Conservation (phyloP, 1,140 invertebrate genomes). For the Drosophila seguyi region DNA sequence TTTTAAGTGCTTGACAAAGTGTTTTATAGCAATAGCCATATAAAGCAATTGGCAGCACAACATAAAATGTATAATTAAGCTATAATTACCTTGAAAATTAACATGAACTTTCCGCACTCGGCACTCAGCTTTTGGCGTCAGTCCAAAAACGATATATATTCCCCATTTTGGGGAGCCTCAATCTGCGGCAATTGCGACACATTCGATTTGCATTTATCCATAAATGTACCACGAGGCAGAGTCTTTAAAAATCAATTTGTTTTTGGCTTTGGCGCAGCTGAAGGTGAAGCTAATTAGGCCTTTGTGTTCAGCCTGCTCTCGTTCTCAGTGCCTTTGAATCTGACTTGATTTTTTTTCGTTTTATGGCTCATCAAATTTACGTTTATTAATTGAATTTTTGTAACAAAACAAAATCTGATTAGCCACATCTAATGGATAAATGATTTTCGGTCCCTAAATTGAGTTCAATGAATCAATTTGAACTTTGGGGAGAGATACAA, state of each 20-base stretch:
- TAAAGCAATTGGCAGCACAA: constrained; percentile 12
- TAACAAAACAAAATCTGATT: constrained; percentile 47
- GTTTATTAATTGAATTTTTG: constrained; percentile 51
- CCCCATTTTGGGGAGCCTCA: constrained; percentile 21
- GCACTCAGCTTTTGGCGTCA: constrained; percentile 53
- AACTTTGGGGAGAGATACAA: background rate
- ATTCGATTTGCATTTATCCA: constrained; percentile 67
- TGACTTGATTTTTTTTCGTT: constrained; percentile 9
- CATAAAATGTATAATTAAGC: constrained; percentile 63
- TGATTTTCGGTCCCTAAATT: constrained; percentile 14
- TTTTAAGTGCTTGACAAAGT: constrained; percentile 45
- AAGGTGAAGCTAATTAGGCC: constrained; percentile 46
- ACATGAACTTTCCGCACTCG: constrained; percentile 61
- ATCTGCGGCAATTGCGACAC: constrained; percentile 65
- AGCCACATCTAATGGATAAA: constrained; percentile 48
- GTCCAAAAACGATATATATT: constrained; percentile 35
- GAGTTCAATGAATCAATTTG: constrained; percentile 34
- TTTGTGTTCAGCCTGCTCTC: constrained; percentile 14
- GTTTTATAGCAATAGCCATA: constrained; percentile 42
- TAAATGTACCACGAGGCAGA: constrained; percentile 29
- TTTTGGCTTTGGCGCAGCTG: constrained; percentile 20
- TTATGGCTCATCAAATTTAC: constrained; percentile 63
- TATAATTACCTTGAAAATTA: constrained; percentile 76
- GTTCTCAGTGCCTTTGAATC: constrained; percentile 4
- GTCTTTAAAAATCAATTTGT: constrained; percentile 68